phyloP scores from a whole-genome alignment of 2,888 invertebrate species.

The Dasysyrphus tricinctus region DNA sequence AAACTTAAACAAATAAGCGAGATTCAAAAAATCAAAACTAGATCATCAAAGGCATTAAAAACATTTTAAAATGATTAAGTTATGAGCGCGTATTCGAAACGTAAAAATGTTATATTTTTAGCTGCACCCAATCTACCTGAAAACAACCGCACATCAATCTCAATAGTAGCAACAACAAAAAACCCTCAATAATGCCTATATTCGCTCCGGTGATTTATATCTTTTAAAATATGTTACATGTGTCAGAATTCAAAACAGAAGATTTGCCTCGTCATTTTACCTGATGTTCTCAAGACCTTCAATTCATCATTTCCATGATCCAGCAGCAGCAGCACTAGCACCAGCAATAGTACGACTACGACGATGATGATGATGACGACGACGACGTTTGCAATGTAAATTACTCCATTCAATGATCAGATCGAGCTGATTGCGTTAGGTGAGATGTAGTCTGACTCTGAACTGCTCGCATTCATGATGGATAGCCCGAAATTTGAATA shows the following conservation, averaged over 20 bases:
- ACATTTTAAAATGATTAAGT: slow-evolving; percentile 27
- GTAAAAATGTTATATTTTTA: slow-evolving; percentile 42
- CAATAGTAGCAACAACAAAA: not conserved
- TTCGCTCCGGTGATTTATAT: slow-evolving; percentile 45
- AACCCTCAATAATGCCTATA: slow-evolving; percentile 3
- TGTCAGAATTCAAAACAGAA: slow-evolving; percentile 21
- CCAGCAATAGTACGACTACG: not conserved
- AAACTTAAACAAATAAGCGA: slow-evolving; percentile 1
- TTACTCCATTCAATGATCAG: slow-evolving; percentile 44
- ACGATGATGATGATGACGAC: not conserved
- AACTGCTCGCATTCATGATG: slow-evolving; percentile 38
- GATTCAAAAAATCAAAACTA: slow-evolving; percentile 21
- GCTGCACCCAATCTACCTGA: slow-evolving; percentile 52
- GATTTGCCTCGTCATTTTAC: slow-evolving; percentile 41
- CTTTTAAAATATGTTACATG: slow-evolving; percentile 42
- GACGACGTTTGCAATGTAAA: slow-evolving; percentile 36
- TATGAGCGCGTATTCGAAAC: not conserved
- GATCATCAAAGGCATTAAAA: slow-evolving; percentile 18
- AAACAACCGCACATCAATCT: slow-evolving; percentile 52
- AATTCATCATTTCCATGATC: slow-evolving; percentile 47
- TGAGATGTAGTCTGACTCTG: slow-evolving; percentile 45
- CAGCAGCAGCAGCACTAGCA: not conserved
- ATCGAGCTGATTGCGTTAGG: slow-evolving; percentile 35
- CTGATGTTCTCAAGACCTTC: slow-evolving; percentile 51
- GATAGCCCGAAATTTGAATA: slow-evolving; percentile 49